Conservation (phyloP, 2,113 vertebrate genomes). For the Tursiops truncatus region DNA sequence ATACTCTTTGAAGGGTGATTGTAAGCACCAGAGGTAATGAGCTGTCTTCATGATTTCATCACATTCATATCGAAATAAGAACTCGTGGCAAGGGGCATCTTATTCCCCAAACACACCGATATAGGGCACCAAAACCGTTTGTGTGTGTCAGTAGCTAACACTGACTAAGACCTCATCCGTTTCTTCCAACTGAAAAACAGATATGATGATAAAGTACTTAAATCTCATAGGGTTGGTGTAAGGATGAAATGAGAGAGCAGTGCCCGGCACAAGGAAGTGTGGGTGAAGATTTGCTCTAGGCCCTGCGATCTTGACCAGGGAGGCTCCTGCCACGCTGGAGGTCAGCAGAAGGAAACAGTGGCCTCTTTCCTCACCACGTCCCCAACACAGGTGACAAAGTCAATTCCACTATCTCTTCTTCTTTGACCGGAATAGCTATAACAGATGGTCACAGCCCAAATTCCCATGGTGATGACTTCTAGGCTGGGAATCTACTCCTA, state of each 20-base stretch:
- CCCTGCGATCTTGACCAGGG: neutral
- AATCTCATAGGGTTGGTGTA: fast-evolving
- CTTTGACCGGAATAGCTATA: neutral
- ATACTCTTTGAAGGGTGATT: neutral
- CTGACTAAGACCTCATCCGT: neutral
- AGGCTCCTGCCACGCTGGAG: neutral
- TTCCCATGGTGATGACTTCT: neutral
- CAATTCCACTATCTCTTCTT: neutral
- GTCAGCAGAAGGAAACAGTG: neutral
- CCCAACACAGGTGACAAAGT: neutral
- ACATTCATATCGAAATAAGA: neutral
- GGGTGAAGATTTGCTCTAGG: neutral
- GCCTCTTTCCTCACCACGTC: neutral
- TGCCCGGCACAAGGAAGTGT: fast-evolving
- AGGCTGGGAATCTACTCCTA: neutral
- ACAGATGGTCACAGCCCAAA: neutral
- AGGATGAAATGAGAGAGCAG: neutral
- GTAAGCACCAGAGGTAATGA: neutral
- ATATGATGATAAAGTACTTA: neutral
- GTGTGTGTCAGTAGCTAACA: neutral
- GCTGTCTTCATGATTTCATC: neutral
- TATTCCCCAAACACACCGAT: neutral
- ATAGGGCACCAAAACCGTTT: neutral
- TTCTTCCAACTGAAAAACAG: neutral
- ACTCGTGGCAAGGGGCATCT: neutral